Conservation (phyloP, 2,888 invertebrate genomes). For the Folsomia manolachei region DNA sequence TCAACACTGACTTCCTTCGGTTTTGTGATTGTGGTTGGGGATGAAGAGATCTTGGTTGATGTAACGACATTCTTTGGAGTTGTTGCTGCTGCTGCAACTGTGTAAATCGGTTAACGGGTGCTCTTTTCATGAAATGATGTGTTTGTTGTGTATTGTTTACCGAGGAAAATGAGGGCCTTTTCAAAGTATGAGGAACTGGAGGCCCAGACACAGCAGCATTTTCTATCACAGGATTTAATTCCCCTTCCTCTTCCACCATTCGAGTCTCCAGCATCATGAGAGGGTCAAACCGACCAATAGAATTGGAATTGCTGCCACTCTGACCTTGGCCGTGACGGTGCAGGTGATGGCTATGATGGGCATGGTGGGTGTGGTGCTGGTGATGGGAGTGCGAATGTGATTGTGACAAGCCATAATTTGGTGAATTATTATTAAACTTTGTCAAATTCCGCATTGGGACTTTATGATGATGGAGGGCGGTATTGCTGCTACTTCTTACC, state of each 20-base stretch:
- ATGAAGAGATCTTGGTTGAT: constrained; percentile 15
- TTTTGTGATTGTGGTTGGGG: constrained; percentile 11
- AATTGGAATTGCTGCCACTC: constrained; percentile 9
- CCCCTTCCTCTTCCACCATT: constrained; percentile 41
- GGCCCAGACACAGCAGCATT: constrained; percentile 22
- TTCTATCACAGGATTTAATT: constrained; percentile 29
- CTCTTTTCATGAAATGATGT: not conserved
- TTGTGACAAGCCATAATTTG: not conserved
- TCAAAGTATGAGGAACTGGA: constrained; percentile 33
- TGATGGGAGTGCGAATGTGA: constrained; percentile 4
- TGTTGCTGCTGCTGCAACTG: constrained; percentile 22
- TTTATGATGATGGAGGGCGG: too few species aligned
- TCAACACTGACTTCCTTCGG: constrained; percentile 28
- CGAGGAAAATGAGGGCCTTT: constrained; percentile 16
- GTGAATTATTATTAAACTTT: not conserved
- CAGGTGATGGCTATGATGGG: constrained; percentile 27
- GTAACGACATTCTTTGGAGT: constrained; percentile 26
- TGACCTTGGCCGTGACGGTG: constrained; percentile 28
- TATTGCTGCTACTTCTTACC: not conserved
- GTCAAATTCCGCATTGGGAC: not conserved
- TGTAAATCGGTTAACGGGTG: not conserved
- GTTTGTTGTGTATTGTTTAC: constrained; percentile 8
- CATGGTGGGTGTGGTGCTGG: constrained; percentile 15
- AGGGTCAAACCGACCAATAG: constrained; percentile 31
- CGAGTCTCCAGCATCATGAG: constrained; percentile 41